Conservation (phyloP, 1,140 invertebrate genomes). For the Dendroctonus valens region DNA sequence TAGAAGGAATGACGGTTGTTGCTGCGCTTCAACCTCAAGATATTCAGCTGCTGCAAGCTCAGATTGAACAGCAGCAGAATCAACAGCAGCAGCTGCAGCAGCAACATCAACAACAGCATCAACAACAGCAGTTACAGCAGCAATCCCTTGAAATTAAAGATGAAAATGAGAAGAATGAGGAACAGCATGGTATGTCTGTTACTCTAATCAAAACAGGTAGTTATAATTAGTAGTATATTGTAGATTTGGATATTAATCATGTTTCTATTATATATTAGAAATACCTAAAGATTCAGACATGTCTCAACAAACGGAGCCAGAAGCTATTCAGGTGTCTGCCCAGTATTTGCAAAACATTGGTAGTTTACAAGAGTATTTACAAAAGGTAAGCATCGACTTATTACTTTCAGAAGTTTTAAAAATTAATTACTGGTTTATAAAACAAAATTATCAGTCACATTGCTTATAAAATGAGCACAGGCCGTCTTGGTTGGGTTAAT, state of each 20-base stretch:
- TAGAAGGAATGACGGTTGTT: constrained; percentile 64
- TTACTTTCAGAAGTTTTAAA: too few species aligned
- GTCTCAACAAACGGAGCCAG: constrained; percentile 28
- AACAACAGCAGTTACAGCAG: constrained; percentile 64
- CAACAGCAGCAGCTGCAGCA: constrained; percentile 64
- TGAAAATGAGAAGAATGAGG: constrained; percentile 36
- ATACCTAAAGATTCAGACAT: constrained; percentile 25
- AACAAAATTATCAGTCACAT: too few species aligned
- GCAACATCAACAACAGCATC: constrained; percentile 44
- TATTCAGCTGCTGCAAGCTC: constrained; percentile 55
- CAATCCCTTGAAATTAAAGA: constrained; percentile 42
- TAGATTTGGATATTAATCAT: not conserved
- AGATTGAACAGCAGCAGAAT: constrained; percentile 23
- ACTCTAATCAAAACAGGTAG: constrained; percentile 54
- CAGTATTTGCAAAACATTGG: constrained; percentile 49
- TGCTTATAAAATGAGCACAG: too few species aligned
- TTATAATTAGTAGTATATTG: not conserved
- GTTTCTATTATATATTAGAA: constrained; percentile 12
- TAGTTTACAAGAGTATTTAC: constrained; percentile 54
- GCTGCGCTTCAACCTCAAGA: constrained; percentile 65
- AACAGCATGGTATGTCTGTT: constrained; percentile 50
- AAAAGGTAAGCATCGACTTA: constrained; percentile 32
- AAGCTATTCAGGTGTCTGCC: constrained; percentile 42
- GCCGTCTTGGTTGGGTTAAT: too few species aligned
- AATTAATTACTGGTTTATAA: too few species aligned